These are phyloP conservation scores for Perithous albicinctus DNA, from an alignment of 2,888 invertebrate genomes.

Conservation along the genomic window DNA sequence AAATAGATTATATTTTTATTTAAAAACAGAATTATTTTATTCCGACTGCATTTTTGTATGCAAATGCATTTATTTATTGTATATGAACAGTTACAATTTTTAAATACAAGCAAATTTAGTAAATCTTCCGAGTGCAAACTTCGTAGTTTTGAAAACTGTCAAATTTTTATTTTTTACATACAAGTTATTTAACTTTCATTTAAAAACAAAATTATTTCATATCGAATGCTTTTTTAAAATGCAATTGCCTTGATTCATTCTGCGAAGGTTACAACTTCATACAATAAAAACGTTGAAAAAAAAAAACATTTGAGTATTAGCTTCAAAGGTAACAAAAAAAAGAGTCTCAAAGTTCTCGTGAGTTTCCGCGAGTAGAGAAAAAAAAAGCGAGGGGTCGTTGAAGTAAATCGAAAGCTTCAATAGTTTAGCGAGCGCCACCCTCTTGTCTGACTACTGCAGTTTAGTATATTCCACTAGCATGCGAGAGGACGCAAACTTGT, in stretches of 20 bases:
- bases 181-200: too few species aligned
- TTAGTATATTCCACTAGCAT: slow-evolving; percentile 11
- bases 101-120: too few species aligned
- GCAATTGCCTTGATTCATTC: background rate
- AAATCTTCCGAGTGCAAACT: too few species aligned
- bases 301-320: background rate
- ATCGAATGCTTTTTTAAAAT: background rate
- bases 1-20: too few species aligned
- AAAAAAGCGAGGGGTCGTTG: background rate
- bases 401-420: slow-evolving; percentile 45
- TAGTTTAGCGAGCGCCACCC: background rate
- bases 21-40: too few species aligned
- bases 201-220: too few species aligned
- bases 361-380: slow-evolving; percentile 1
- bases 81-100: too few species aligned
- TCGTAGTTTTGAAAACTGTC: too few species aligned
- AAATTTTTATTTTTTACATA: too few species aligned
- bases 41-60: too few species aligned
- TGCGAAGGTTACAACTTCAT: background rate
- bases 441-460: slow-evolving; percentile 26
- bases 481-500: slow-evolving; percentile 31
- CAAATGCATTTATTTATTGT: background rate
- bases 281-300: background rate
- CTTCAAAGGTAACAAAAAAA: background rate
- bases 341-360: background rate